A percentile compares a stretch with the other conserved stretches of the same genome.
Conservation (phyloP, 1,140 invertebrate genomes). For the Drosophila santomea region DNA sequence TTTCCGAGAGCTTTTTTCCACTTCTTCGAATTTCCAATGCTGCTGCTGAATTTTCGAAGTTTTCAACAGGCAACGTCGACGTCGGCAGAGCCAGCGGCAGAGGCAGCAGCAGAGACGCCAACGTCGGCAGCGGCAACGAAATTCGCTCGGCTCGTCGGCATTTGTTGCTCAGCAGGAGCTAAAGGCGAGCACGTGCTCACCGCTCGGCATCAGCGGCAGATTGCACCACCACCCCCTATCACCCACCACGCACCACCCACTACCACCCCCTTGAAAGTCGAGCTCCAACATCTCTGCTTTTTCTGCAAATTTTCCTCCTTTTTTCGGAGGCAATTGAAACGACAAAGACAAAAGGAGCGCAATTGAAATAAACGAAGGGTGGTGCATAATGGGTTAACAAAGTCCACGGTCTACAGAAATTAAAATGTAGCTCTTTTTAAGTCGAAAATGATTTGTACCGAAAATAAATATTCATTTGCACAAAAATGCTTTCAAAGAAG, state of each 20-base stretch:
- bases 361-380: conserved; percentile 31
- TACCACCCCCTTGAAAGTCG: background rate
- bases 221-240: conserved; percentile 11
- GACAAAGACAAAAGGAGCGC: conserved; percentile 25
- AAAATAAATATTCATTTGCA: background rate
- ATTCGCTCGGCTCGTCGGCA: conserved; percentile 52
- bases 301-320: conserved; percentile 21
- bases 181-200: conserved; percentile 60
- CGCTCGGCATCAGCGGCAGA: conserved; percentile 53
- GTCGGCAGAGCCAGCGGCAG: conserved; percentile 15
- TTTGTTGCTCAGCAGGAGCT: conserved; percentile 62
- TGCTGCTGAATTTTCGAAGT: conserved; percentile 63
- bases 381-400: conserved; percentile 2
- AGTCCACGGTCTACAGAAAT: background rate
- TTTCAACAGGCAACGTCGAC: conserved; percentile 72
- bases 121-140: conserved; percentile 20
- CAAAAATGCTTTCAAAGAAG: no score
- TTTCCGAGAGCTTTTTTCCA: conserved; percentile 13
- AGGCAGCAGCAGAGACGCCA: conserved; percentile 2
- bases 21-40: conserved; percentile 63
- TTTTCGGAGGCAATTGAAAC: conserved; percentile 23
- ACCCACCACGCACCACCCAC: background rate
- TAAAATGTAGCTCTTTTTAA: conserved; percentile 8
- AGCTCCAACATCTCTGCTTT: background rate
- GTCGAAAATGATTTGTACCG: background rate